Evolutionary conservation across 1,140 invertebrate species (phyloP).

Genomic region (Capitella teleta): DNA sequence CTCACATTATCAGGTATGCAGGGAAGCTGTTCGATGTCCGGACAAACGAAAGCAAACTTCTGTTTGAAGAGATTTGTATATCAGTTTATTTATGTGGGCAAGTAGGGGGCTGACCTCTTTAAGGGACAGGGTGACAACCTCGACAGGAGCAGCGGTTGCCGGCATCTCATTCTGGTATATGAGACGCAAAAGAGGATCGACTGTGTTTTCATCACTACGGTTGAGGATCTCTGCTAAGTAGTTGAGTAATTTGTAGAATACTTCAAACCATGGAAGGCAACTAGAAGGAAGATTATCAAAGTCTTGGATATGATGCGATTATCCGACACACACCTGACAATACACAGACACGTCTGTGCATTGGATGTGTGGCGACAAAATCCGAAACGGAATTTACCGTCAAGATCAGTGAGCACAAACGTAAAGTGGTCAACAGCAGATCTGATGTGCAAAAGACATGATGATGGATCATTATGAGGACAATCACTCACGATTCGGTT

Average conservation of each 20-base stretch:
- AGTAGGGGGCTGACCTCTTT: constrained; percentile 13
- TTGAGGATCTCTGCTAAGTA: constrained; percentile 48
- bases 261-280: constrained; percentile 87
- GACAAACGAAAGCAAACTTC: constrained; percentile 65
- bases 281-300: constrained; percentile 48
- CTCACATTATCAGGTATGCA: constrained; percentile 91
- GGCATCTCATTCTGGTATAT: constrained; percentile 56
- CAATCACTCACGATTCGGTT: constrained; percentile 51
- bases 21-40: constrained; percentile 67
- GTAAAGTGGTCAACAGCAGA: constrained; percentile 70
- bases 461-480: not conserved
- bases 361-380: constrained; percentile 74
- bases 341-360: constrained; percentile 36
- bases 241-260: constrained; percentile 69
- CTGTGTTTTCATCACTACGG: constrained; percentile 40
- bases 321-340: constrained; percentile 29
- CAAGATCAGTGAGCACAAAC: constrained; percentile 82
- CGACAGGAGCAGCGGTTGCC: constrained; percentile 43
- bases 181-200: constrained; percentile 54
- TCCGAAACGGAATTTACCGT: constrained; percentile 91
- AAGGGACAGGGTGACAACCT: constrained; percentile 33
- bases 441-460: constrained; percentile 37
- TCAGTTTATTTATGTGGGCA: too few species aligned
- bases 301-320: not conserved
- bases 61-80: too few species aligned